Conservation (phyloP, 2,797 vertebrate species). For the Tapirus indicus region DNA sequence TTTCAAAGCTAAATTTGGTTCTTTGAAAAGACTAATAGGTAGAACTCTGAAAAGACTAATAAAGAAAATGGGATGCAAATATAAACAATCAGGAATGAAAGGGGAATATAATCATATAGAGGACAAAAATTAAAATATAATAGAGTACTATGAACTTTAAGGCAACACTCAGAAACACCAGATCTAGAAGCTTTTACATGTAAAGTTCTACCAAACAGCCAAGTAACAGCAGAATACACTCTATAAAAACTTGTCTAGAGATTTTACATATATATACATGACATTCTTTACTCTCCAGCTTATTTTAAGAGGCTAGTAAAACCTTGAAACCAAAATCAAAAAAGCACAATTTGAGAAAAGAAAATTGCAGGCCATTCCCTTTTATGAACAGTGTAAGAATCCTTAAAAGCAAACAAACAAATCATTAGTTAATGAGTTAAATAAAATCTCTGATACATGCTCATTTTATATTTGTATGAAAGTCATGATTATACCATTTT, state of each 20-base stretch:
- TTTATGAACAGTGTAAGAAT: not conserved
- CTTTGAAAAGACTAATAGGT: not conserved
- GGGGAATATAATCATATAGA: not conserved
- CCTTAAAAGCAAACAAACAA: not conserved
- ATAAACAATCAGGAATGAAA: not conserved
- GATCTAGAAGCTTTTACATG: not conserved
- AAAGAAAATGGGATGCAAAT: not conserved
- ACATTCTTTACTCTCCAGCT: not conserved
- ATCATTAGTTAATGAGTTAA: too few species aligned
- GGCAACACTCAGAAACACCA: not conserved
- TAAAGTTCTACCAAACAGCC: not conserved
- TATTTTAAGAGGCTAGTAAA: slow-evolving; percentile 38
- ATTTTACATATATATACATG: not conserved
- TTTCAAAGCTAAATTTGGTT: not conserved
- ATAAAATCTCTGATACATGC: too few species aligned
- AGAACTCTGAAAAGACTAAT: not conserved
- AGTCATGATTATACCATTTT: too few species aligned
- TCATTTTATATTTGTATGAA: too few species aligned
- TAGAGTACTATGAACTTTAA: not conserved
- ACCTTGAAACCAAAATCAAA: slow-evolving; percentile 26
- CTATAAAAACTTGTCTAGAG: not conserved
- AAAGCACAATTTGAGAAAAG: not conserved
- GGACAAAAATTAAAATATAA: not conserved
- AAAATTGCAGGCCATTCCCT: not conserved
- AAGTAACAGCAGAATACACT: not conserved